Base-by-base conservation (phyloP, 2,113 vertebrate genomes). In the Hippotragus niger region DNA sequence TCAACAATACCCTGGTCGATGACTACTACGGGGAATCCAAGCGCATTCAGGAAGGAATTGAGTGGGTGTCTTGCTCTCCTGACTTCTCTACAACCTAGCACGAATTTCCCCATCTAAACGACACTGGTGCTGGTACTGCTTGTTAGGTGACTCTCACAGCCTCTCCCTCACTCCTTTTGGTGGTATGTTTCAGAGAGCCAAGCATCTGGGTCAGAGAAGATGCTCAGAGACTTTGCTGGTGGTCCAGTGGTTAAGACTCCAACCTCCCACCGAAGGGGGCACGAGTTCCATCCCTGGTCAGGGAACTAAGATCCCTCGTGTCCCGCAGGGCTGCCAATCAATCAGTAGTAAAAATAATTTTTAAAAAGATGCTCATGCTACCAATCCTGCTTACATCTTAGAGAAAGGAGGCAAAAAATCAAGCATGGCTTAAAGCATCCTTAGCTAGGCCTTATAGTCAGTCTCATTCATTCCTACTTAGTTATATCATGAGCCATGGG, bases 1-100 rank as follows among this genome's bases (percentile, higher is more conserved):
- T 98, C 36, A 93, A 97, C 1, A 10, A 33, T 40, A 98, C 93
- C 1, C 27, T 67, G 86, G 98, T 98, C 53, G 58, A 98, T 8
- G 1, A 5, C 5, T 97, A 97, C 81, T 98, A 98, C 8, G 25
- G 0, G 0, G 93, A 94, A 15, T 92, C 96, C 80, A 82, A 13
- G 12, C 96, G 98, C 29, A 47, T 98, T 89, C 83, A 2, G 57
- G 98, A 98, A 92, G 98, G 98, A 50, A 33, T 84, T 0, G 98
- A 98, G 98, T 98, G 92, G n/a, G 98, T 95, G 21, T 81, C 60
- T 53, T 47, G 10, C 15, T 80, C 60, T 53, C 50, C 13, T 58
- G 50, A 31, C 36, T 76, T 86, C 50, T 53, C 55, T 33, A 10
- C 67, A n/a, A 53, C 13, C 60, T 12, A 6, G 33, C 80, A 40